A percentile compares a stretch with the other conserved stretches of the same genome.
Conservation (phyloP, 2,888 invertebrate genomes). For the Pollenia griseotomentosa region DNA sequence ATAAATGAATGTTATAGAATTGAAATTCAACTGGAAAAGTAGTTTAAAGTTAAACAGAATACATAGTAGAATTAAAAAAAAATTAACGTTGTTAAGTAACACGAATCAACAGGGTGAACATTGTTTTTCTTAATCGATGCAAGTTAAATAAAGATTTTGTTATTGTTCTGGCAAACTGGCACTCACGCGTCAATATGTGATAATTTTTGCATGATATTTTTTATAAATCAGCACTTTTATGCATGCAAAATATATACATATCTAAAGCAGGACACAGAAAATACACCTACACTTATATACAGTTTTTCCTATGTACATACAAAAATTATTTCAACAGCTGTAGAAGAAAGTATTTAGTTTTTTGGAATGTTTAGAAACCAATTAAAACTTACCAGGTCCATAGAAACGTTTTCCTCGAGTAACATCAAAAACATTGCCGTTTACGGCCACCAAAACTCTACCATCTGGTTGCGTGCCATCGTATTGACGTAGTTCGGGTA, state of each 20-base stretch:
- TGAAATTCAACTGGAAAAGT: neutral
- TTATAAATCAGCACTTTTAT: neutral
- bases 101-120: slow-evolving; percentile 34
- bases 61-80: neutral
- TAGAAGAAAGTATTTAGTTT: neutral
- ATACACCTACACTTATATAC: slow-evolving; percentile 9
- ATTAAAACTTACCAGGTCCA: slow-evolving; percentile 91
- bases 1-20: slow-evolving; percentile 9
- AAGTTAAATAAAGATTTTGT: neutral
- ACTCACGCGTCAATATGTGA: neutral
- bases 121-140: neutral
- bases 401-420: slow-evolving; percentile 96
- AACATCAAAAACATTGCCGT: slow-evolving; percentile 97
- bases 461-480: slow-evolving; percentile 95
- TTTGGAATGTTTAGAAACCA: neutral
- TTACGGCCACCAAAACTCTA: slow-evolving; percentile 95
- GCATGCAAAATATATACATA: neutral
- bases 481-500: slow-evolving; percentile 93
- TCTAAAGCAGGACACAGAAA: neutral
- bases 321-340: neutral
- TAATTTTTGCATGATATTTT: neutral
- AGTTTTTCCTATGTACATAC: neutral
- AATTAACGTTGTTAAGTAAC: neutral
- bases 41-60: neutral
- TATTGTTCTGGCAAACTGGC: neutral